Conservation (phyloP, 2,797 vertebrate species). For the Myiotriccus ornatus region DNA sequence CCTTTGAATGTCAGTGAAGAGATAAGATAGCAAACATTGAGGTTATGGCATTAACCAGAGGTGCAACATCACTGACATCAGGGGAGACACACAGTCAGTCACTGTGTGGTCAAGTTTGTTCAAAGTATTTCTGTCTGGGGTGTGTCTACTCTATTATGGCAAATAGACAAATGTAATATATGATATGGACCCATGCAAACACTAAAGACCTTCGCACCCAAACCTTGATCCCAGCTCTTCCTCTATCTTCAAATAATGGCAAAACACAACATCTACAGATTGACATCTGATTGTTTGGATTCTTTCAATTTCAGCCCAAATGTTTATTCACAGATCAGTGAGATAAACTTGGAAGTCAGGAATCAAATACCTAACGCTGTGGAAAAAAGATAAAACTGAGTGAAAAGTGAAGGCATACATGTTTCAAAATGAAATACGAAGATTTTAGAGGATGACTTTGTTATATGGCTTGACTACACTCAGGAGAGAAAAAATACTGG, state of each 20-base stretch:
- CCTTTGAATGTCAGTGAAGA: background rate
- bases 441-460: background rate
- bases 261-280: background rate
- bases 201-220: background rate
- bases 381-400: background rate
- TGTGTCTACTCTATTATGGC: background rate
- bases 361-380: background rate
- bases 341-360: background rate
- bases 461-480: background rate
- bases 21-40: background rate
- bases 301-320: background rate
- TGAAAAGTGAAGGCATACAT: background rate
- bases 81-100: background rate
- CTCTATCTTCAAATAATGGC: background rate
- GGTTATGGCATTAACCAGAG: background rate
- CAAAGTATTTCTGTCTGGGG: background rate
- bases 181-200: background rate
- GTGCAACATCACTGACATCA: fast-evolving
- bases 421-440: background rate
- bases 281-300: background rate
- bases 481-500: background rate
- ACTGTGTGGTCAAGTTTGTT: background rate
- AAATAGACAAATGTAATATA: background rate
- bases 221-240: background rate
- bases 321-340: background rate